phyloP scores from a whole-genome alignment of 1,140 invertebrate genomes.

The Leguminivora glycinivorella region DNA sequence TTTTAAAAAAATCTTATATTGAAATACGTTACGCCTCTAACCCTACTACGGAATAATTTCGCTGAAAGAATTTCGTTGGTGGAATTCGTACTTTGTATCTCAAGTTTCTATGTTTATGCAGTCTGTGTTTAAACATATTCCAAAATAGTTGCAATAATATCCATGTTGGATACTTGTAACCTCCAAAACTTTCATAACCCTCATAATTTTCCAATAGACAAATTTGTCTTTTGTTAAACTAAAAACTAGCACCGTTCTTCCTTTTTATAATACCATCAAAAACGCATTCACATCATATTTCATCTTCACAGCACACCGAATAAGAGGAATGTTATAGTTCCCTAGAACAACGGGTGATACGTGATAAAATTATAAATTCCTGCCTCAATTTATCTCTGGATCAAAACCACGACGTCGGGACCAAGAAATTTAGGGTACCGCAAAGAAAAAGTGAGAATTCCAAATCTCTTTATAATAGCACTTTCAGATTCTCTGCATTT shows the following conservation, averaged over 20 bases:
- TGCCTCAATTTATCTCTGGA: neutral
- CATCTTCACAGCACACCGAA: neutral
- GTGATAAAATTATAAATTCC: conserved; percentile 25
- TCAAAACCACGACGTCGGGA: neutral
- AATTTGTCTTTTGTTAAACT: neutral
- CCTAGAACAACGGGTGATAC: neutral
- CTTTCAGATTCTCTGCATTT: too few species aligned
- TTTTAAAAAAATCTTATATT: too few species aligned
- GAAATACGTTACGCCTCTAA: too few species aligned
- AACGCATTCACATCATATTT: neutral
- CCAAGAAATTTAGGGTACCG: neutral
- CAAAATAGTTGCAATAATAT: too few species aligned
- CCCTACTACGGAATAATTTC: too few species aligned
- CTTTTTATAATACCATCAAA: neutral
- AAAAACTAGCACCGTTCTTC: neutral
- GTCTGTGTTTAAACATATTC: too few species aligned
- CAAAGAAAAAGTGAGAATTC: neutral
- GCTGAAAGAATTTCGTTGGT: too few species aligned
- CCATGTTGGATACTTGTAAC: too few species aligned
- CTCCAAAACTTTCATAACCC: too few species aligned
- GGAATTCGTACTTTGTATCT: too few species aligned
- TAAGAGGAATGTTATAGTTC: neutral
- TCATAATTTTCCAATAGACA: too few species aligned
- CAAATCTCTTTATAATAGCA: neutral
- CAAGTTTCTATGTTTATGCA: too few species aligned